These are phyloP conservation scores for Gorsachius goisagi DNA, from an alignment of 2,113 vertebrate genomes.

Conservation along the genomic window DNA sequence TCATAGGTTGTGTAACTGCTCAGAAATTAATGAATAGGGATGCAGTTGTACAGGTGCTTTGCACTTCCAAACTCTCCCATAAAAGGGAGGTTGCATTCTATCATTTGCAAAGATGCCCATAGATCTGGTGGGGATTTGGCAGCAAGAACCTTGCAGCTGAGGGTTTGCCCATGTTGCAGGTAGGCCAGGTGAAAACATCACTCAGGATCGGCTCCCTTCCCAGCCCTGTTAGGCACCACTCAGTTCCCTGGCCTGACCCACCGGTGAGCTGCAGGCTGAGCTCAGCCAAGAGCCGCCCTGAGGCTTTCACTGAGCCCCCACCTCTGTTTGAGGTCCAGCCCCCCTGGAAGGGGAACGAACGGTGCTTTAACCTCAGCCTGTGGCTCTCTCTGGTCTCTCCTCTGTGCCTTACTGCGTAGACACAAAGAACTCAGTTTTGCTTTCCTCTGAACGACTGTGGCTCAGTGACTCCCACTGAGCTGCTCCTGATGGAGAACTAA, in stretches of 20 bases:
- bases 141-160: background rate
- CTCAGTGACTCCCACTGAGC: background rate
- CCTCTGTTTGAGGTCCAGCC: background rate
- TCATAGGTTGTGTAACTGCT: background rate
- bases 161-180: background rate
- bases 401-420: background rate
- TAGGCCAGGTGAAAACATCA: background rate
- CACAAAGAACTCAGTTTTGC: accelerated
- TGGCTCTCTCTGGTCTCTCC: background rate
- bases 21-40: background rate
- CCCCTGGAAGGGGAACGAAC: background rate
- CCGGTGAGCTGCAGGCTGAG: background rate
- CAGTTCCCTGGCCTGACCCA: background rate
- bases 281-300: background rate
- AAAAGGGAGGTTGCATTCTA: background rate
- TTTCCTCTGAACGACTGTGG: background rate
- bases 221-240: accelerated
- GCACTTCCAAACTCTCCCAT: background rate
- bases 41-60: background rate
- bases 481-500: background rate
- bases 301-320: background rate
- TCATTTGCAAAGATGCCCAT: background rate
- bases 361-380: background rate
- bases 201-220: background rate
- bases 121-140: background rate